phyloP scores from a whole-genome alignment of 2,113 vertebrate species.

The Chloropsis cyanopogon region DNA sequence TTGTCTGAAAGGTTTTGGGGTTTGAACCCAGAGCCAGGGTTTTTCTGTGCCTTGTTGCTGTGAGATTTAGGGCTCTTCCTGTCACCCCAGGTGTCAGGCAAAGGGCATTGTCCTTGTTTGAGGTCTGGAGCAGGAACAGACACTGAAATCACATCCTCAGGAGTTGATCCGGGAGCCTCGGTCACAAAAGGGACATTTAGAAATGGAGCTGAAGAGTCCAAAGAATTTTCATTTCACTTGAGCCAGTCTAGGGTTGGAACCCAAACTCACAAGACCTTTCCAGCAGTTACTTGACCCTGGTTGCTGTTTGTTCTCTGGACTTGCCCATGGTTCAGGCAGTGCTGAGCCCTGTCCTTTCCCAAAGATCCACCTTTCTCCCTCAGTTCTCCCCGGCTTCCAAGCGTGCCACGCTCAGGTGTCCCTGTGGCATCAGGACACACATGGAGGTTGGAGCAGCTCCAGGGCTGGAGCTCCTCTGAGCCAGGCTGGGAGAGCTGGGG shows the following conservation, averaged over 20 bases:
- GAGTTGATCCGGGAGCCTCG: not conserved
- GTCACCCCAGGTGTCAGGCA: not conserved
- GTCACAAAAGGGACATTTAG: not conserved
- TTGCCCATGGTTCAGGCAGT: not conserved
- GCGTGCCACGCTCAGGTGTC: accelerated
- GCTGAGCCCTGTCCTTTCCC: not conserved
- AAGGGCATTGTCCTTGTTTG: not conserved
- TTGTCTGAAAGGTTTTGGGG: not conserved
- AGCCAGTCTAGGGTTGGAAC: not conserved
- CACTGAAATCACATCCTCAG: not conserved
- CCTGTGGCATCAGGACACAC: not conserved
- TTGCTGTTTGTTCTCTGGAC: not conserved
- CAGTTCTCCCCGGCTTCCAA: not conserved
- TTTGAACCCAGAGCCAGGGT: not conserved
- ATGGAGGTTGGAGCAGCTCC: accelerated
- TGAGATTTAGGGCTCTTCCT: not conserved
- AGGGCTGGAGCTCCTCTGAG: not conserved
- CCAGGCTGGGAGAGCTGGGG: not conserved
- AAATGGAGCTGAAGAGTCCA: not conserved
- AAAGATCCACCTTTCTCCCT: not conserved
- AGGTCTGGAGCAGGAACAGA: not conserved
- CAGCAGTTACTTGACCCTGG: not conserved
- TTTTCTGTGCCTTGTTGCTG: not conserved
- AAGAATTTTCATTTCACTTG: not conserved
- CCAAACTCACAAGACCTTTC: not conserved